phyloP scores from a whole-genome alignment of 2,888 invertebrate genomes.

The Morpho helenor region DNA sequence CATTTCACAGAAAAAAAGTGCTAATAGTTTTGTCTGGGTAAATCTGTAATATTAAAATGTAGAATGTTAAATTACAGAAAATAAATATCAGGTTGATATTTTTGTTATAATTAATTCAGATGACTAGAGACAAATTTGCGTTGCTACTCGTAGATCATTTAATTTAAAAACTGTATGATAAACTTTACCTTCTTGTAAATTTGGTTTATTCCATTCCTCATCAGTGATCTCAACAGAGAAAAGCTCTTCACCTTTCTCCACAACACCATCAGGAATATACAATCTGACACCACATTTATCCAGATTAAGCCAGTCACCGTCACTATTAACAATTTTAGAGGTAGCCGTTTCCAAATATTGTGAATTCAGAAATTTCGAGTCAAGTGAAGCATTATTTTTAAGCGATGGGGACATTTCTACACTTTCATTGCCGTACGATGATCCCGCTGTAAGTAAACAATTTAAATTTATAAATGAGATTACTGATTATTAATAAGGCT shows the following conservation, averaged over 20 bases:
- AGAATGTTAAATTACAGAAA: too few species aligned
- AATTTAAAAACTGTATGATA: too few species aligned
- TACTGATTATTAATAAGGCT: background rate
- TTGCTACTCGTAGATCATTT: too few species aligned
- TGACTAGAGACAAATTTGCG: too few species aligned
- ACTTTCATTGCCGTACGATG: conserved; percentile 72
- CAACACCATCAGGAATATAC: conserved; percentile 92
- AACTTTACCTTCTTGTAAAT: conserved; percentile 83
- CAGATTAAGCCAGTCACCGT: conserved; percentile 82
- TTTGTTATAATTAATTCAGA: too few species aligned
- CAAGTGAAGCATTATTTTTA: conserved; percentile 64
- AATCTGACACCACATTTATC: conserved; percentile 89
- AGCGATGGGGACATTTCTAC: conserved; percentile 70
- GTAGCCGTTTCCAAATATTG: conserved; percentile 55
- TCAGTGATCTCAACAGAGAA: conserved; percentile 93
- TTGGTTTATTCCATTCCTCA: conserved; percentile 94
- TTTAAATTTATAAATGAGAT: background rate
- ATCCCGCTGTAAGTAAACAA: conserved; percentile 53
- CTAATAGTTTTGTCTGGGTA: background rate
- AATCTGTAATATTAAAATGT: background rate
- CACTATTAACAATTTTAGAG: conserved; percentile 75
- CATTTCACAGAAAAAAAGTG: too few species aligned
- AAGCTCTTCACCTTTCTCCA: conserved; percentile 90
- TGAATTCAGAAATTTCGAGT: conserved; percentile 51
- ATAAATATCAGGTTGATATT: too few species aligned